phyloP scores from a whole-genome alignment of 2,797 vertebrate genomes.

The Alfaro cultratus region DNA sequence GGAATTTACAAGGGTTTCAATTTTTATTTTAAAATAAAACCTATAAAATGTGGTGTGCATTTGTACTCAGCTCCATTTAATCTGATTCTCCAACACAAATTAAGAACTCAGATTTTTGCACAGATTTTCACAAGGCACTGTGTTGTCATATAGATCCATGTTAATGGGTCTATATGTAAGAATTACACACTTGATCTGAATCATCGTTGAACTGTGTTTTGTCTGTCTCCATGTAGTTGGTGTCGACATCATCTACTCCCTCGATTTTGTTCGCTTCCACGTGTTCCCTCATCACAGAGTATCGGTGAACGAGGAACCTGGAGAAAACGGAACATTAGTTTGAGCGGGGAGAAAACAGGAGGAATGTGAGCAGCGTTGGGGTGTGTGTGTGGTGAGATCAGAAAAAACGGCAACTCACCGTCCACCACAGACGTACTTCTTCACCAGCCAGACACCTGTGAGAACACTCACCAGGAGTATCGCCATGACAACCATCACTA shows the following conservation, averaged over 20 bases:
- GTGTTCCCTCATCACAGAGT: constrained; percentile 89
- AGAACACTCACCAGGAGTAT: constrained; percentile 82
- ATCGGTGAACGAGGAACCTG: constrained; percentile 94
- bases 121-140: neutral
- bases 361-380: neutral
- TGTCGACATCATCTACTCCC: constrained; percentile 84
- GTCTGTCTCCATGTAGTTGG: constrained; percentile 70
- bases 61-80: neutral
- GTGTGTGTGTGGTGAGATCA: neutral
- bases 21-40: neutral
- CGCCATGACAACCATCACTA: constrained; percentile 85
- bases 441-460: constrained; percentile 86
- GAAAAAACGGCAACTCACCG: constrained; percentile 78
- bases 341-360: neutral
- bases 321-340: constrained; percentile 8
- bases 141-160: neutral
- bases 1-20: neutral
- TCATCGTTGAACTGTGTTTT: constrained; percentile 89
- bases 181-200: constrained; percentile 88
- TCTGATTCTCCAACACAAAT: neutral
- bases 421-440: constrained; percentile 94
- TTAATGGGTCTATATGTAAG: neutral
- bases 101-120: neutral
- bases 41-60: neutral
- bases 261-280: constrained; percentile 87